Evolutionary conservation across 2,888 invertebrate genomes (phyloP).

Genomic region (Iphiclides podalirius): DNA sequence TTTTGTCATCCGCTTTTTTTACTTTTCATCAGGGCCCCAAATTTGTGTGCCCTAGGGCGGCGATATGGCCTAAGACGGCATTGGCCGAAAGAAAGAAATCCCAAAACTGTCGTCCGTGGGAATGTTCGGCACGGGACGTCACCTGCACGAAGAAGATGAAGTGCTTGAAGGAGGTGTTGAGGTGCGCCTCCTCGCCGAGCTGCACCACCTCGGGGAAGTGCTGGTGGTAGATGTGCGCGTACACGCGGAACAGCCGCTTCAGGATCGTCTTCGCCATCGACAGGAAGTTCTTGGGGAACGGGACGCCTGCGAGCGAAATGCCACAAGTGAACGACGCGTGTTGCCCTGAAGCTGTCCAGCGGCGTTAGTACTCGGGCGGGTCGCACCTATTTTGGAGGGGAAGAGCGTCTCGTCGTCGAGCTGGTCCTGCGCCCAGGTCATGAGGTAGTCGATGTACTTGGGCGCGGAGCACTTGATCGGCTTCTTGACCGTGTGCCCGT

Average conservation of each 20-base stretch:
- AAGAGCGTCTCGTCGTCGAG: constrained; percentile 98
- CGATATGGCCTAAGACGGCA: no score
- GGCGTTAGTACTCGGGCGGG: no score
- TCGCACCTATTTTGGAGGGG: constrained; percentile 94
- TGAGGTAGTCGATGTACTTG: constrained; percentile 99
- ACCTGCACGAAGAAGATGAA: constrained; percentile 98
- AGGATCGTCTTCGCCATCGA: constrained; percentile 98
- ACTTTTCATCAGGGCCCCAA: no score
- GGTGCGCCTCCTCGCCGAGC: constrained; percentile 98
- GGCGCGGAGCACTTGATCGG: constrained; percentile 99
- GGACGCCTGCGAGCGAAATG: constrained; percentile 89
- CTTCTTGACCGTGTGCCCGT: constrained; percentile 98
- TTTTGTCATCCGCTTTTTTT: no score
- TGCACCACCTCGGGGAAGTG: constrained; percentile 99
- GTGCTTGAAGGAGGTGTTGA: constrained; percentile 99
- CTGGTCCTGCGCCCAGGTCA: constrained; percentile 99
- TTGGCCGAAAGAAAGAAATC: no score
- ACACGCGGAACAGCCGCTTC: constrained; percentile 98
- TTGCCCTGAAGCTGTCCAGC: no score
- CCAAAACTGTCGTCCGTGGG: no score
- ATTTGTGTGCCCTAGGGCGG: no score
- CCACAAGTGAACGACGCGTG: no score
- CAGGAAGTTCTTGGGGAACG: constrained; percentile 98
- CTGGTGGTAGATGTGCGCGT: constrained; percentile 99
- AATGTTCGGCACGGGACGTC: no score